phyloP scores from a whole-genome alignment of 1,140 invertebrate genomes.

The Harpegnathos saltator region DNA sequence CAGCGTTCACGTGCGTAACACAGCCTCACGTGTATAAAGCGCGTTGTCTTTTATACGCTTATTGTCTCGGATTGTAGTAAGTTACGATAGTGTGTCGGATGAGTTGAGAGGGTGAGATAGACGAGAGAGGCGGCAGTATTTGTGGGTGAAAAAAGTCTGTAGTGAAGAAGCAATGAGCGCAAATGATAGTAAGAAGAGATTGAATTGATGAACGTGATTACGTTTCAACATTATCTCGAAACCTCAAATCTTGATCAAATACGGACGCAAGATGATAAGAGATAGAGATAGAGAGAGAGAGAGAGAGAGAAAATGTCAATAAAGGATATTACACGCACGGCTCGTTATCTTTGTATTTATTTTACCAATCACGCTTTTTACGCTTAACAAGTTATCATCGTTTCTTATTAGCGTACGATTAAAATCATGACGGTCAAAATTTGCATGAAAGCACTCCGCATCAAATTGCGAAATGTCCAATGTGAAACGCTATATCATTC shows the following conservation, averaged over 20 bases:
- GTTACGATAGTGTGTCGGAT: background rate
- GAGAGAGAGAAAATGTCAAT: background rate
- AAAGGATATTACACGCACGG: background rate
- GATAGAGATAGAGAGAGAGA: background rate
- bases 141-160: too few relatives aligned
- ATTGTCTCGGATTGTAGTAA: conserved; percentile 30
- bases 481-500: background rate
- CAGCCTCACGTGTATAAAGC: conserved; percentile 17
- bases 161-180: background rate
- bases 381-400: background rate
- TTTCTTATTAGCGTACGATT: background rate
- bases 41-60: background rate
- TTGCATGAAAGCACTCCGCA: background rate
- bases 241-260: background rate
- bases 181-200: background rate
- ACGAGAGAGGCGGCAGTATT: background rate
- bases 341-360: background rate
- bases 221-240: conserved; percentile 6
- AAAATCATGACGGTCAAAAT: background rate
- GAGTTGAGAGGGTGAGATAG: background rate
- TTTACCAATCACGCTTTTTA: background rate
- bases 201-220: conserved; percentile 11
- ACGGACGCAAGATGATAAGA: background rate
- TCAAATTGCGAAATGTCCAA: background rate
- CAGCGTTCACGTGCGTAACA: background rate